Evolutionary conservation across 2,888 invertebrate species (phyloP).

Genomic region (Perizoma affinitatum): DNA sequence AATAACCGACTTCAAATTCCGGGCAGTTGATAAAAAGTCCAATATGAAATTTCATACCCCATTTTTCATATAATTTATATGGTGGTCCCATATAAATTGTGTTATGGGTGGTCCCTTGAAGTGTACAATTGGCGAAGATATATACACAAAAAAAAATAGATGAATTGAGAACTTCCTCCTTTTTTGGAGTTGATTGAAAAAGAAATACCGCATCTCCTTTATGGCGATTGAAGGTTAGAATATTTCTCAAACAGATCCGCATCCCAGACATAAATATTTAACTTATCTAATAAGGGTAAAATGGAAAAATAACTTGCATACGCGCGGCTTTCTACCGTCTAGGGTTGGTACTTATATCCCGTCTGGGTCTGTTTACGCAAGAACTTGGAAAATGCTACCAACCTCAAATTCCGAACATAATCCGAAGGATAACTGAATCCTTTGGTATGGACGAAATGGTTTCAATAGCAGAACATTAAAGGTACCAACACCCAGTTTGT

Average conservation of each 20-base stretch:
- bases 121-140: no score
- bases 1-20: no score
- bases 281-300: constrained; percentile 2
- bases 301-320: constrained; percentile 20
- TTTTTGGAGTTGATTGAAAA: no score
- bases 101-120: no score
- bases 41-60: no score
- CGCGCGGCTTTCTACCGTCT: constrained; percentile 16
- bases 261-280: constrained; percentile 14
- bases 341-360: constrained; percentile 3
- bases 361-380: constrained; percentile 19
- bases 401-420: constrained; percentile 29
- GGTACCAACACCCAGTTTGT: background rate
- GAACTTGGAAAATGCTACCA: constrained; percentile 20
- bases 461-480: background rate
- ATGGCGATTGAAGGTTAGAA: background rate
- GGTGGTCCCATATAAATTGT: no score
- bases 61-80: no score
- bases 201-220: background rate
- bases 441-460: constrained; percentile 13
- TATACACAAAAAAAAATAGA: no score
- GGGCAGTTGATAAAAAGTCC: no score
- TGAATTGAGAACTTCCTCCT: no score
- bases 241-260: background rate
- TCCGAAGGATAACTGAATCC: constrained; percentile 26